Evolutionary conservation across 2,113 vertebrate genomes (phyloP).

Genomic region (Rhizomys pruinosus): DNA sequence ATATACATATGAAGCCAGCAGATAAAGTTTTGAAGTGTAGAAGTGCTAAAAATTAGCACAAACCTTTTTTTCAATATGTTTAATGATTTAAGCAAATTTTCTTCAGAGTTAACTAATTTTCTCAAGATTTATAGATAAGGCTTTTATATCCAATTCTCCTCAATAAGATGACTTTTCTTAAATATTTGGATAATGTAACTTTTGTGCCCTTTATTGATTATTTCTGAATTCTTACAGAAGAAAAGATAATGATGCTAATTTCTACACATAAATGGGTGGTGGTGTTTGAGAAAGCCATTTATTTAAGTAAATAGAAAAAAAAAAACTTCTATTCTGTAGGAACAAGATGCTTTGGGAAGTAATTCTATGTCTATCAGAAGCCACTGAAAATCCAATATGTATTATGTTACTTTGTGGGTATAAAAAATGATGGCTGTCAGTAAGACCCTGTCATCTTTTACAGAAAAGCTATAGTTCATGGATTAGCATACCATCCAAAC

Average conservation of each 20-base stretch:
- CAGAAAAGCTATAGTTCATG: no score
- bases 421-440: no score
- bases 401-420: conserved; percentile 31
- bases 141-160: not conserved
- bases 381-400: not conserved
- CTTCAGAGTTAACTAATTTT: conserved; percentile 33
- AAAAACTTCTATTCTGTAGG: not conserved
- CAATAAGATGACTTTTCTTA: not conserved
- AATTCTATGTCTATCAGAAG: conserved; percentile 51
- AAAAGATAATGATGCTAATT: not conserved
- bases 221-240: conserved; percentile 54
- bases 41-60: conserved; percentile 10
- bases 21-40: not conserved
- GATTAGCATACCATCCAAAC: no score
- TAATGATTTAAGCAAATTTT: conserved; percentile 35
- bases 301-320: not conserved
- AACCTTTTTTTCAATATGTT: conserved; percentile 6
- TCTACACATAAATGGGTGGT: not conserved
- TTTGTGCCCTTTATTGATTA: not conserved
- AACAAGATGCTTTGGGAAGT: not conserved
- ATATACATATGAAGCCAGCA: not conserved
- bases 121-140: not conserved
- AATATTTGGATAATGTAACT: conserved; percentile 19
- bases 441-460: no score
- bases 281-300: not conserved